These are phyloP conservation scores for Drosophila paranaensis DNA, from an alignment of 2,888 invertebrate genomes.

Conservation along the genomic window DNA sequence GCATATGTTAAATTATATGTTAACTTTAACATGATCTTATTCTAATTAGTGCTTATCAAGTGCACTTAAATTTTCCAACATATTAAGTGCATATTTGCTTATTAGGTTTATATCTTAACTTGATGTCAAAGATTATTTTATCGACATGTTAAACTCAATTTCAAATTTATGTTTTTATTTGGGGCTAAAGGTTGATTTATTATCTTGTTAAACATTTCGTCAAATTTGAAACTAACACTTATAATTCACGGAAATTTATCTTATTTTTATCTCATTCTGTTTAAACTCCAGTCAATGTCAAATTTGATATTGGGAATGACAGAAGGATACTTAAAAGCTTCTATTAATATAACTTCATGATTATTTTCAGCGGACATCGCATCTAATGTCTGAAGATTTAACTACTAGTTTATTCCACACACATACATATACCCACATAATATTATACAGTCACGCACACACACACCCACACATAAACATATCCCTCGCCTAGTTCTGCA, in stretches of 20 bases:
- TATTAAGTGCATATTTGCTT: too few species aligned
- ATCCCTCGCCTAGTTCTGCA: conserved; percentile 4
- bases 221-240: too few species aligned
- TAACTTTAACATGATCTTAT: not conserved
- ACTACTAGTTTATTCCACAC: not conserved
- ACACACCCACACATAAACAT: conserved; percentile 6
- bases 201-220: too few species aligned
- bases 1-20: not conserved
- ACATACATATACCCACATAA: conserved; percentile 6
- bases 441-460: conserved; percentile 6
- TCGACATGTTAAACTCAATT: too few species aligned
- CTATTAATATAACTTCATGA: not conserved
- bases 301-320: not conserved
- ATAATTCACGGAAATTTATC: too few species aligned
- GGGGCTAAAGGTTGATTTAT: too few species aligned
- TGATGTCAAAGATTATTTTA: too few species aligned
- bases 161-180: too few species aligned
- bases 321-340: not conserved
- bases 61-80: too few species aligned
- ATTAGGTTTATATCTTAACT: too few species aligned
- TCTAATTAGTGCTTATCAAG: too few species aligned
- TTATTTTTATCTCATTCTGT: too few species aligned
- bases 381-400: not conserved
- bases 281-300: not conserved
- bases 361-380: not conserved